Percentiles rank a stretch among this genome's conserved stretches.
Evolutionary conservation across 2,888 invertebrate genomes (phyloP).

Genomic region (Entomobrya multifasciata): DNA sequence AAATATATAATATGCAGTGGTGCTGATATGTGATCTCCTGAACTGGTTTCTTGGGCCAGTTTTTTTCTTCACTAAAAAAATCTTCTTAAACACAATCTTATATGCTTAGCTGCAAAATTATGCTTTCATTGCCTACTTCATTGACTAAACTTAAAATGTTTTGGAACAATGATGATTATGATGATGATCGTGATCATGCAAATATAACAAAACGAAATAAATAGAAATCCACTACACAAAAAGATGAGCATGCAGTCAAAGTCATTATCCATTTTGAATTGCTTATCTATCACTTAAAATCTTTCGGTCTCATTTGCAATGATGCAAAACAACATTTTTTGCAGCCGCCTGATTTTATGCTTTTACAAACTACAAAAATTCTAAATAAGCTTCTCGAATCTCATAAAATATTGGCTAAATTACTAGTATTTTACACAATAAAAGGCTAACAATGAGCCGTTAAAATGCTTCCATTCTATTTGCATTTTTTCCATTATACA

Average conservation of each 20-base stretch:
- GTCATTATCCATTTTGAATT: conserved; percentile 20
- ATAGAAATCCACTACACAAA: not conserved
- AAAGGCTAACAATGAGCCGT: conserved; percentile 26
- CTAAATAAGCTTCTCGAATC: conserved; percentile 18
- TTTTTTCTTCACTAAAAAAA: not conserved
- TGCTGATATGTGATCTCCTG: conserved; percentile 31
- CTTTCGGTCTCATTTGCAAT: conserved; percentile 21
- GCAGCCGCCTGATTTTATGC: not conserved
- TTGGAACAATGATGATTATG: not conserved
- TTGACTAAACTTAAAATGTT: conserved; percentile 15
- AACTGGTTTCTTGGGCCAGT: conserved; percentile 50
- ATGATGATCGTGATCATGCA: not conserved
- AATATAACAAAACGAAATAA: conserved; percentile 27
- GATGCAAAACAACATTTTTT: conserved; percentile 35
- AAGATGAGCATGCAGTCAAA: conserved; percentile 9
- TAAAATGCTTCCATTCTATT: conserved; percentile 17
- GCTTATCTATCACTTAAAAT: conserved; percentile 20
- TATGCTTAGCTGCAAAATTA: not conserved
- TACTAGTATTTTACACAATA: conserved; percentile 8
- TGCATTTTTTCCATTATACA: not conserved
- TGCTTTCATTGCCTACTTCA: conserved; percentile 35
- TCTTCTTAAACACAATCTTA: not conserved
- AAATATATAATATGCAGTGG: not conserved
- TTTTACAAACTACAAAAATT: not conserved
- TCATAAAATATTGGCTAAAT: conserved; percentile 36